Percentiles rank a stretch among this genome's conserved stretches.
Evolutionary conservation across 2,888 invertebrate genomes (phyloP).

Genomic region (Chelonus formosanus): DNA sequence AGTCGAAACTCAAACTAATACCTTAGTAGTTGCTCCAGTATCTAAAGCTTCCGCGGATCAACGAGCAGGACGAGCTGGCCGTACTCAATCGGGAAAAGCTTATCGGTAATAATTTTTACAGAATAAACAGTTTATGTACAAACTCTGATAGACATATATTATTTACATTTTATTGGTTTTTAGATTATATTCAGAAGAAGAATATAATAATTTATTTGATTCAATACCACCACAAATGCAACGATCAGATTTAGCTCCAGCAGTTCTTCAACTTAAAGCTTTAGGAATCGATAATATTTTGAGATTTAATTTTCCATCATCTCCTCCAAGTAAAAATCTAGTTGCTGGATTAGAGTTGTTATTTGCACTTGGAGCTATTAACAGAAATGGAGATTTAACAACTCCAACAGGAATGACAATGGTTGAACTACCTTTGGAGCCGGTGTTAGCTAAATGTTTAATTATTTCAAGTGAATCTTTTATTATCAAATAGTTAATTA

Average conservation of each 20-base stretch:
- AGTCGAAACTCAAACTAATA: constrained; percentile 82
- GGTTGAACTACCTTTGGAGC: constrained; percentile 91
- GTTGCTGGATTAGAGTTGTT: constrained; percentile 86
- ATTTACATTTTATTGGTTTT: constrained; percentile 32
- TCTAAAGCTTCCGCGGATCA: constrained; percentile 91
- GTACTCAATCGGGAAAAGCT: constrained; percentile 84
- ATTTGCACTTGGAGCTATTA: constrained; percentile 84
- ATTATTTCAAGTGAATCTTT: constrained; percentile 73
- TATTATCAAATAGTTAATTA: constrained; percentile 5
- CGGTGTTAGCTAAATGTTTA: constrained; percentile 87
- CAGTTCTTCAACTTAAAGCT: constrained; percentile 90
- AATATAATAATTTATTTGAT: constrained; percentile 74
- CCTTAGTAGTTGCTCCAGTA: constrained; percentile 82
- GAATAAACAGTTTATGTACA: too few species aligned
- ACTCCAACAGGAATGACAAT: constrained; percentile 80
- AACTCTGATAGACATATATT: too few species aligned
- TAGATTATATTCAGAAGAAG: constrained; percentile 82
- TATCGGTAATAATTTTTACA: constrained; percentile 69
- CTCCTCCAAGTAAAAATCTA: constrained; percentile 90
- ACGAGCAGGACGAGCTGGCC: constrained; percentile 91
- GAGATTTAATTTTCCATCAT: constrained; percentile 90
- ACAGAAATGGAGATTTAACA: constrained; percentile 80
- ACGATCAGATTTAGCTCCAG: constrained; percentile 83
- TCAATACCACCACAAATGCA: constrained; percentile 93
- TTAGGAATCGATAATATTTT: constrained; percentile 92